Conservation (phyloP, 2,113 vertebrate species). For the Phrynosoma blainvillii region DNA sequence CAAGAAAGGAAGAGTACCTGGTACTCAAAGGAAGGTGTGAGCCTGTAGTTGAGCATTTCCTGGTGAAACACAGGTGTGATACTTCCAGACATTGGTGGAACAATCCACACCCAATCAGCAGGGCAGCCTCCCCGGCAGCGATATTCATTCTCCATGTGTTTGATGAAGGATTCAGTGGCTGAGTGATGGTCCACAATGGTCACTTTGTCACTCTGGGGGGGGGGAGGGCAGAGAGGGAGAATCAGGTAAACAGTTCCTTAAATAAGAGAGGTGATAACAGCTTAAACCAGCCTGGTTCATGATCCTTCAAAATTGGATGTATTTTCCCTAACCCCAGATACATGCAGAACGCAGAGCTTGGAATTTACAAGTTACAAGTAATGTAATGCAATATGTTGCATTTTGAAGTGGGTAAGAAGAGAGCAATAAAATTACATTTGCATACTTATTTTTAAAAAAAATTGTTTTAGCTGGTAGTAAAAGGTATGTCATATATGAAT, state of each 20-base stretch:
- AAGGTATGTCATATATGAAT: too few relatives aligned
- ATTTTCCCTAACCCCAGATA: too few relatives aligned
- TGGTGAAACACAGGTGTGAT: conserved; percentile 98
- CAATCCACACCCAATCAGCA: conserved; percentile 98
- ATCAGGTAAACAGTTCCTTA: not conserved
- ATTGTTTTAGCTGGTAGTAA: too few relatives aligned
- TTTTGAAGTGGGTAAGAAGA: too few relatives aligned
- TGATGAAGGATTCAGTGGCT: conserved; percentile 97
- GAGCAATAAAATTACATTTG: too few relatives aligned
- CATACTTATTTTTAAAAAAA: too few relatives aligned
- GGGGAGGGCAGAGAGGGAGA: not conserved
- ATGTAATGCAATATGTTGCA: too few relatives aligned
- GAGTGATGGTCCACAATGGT: conserved; percentile 99
- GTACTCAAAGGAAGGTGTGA: conserved; percentile 96
- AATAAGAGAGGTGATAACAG: not conserved
- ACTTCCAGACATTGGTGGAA: conserved; percentile 97
- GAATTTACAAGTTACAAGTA: too few relatives aligned
- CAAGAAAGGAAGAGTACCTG: conserved; percentile 81
- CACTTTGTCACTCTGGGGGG: conserved; percentile 88
- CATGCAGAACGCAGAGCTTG: too few relatives aligned
- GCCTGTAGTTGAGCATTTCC: conserved; percentile 98
- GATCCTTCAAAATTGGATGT: too few relatives aligned
- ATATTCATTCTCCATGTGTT: conserved; percentile 98
- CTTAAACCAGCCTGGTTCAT: not conserved
- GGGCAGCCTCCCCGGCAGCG: conserved; percentile 94